A percentile compares a stretch with the other conserved stretches of the same genome.
Conservation (phyloP, 2,888 invertebrate species). For the Polietes domitor region DNA sequence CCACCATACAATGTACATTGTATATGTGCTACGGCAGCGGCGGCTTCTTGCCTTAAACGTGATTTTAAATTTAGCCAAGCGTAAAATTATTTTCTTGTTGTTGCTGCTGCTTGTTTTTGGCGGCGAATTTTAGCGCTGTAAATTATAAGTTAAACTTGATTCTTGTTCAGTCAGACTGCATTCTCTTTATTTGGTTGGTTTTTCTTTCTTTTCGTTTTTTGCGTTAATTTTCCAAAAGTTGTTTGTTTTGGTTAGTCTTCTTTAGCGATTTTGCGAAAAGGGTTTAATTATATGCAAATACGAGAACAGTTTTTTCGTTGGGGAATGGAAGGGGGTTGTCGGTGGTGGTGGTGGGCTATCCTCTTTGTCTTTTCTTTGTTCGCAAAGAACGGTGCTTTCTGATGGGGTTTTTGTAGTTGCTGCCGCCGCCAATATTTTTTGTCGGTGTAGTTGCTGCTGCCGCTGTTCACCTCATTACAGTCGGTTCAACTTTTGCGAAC, state of each 20-base stretch:
- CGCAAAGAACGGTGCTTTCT: not conserved
- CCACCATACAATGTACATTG: too few species aligned
- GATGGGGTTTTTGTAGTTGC: not conserved
- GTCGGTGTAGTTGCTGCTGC: not conserved
- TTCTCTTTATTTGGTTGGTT: not conserved
- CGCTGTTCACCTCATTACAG: not conserved
- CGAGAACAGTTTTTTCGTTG: not conserved
- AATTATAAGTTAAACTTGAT: conserved; percentile 13
- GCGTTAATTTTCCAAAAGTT: conserved; percentile 12
- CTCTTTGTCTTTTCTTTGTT: not conserved
- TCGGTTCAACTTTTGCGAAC: not conserved
- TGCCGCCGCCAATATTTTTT: too few species aligned
- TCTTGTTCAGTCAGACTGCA: not conserved
- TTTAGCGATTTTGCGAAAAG: not conserved
- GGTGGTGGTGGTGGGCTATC: too few species aligned
- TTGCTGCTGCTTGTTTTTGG: not conserved
- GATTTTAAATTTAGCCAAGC: conserved; percentile 3
- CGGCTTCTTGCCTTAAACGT: not conserved
- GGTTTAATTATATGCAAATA: conserved; percentile 23
- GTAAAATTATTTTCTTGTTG: not conserved
- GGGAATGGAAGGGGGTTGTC: too few species aligned
- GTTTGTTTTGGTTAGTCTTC: not conserved
- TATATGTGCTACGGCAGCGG: too few species aligned
- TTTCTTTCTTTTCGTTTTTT: too few species aligned
- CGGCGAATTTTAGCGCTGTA: not conserved